These are phyloP conservation scores for Chelonus insularis DNA, from an alignment of 1,140 invertebrate species.

Conservation along the genomic window DNA sequence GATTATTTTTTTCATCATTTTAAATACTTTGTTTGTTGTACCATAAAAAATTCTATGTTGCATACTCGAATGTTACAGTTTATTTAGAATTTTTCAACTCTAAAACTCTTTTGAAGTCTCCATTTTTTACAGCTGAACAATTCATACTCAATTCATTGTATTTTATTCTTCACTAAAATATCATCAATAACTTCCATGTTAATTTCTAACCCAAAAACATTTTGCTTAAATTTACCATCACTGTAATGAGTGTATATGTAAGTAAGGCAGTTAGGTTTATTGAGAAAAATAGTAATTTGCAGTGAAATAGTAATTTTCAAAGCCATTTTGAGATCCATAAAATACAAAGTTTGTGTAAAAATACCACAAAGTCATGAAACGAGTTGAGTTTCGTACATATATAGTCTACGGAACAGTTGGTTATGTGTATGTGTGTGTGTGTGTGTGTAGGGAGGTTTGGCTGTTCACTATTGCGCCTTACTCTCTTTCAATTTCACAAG, in stretches of 20 bases:
- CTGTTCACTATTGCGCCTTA: slow-evolving; percentile 5
- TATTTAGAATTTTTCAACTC: too few relatives aligned
- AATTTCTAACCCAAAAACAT: too few relatives aligned
- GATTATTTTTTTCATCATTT: too few relatives aligned
- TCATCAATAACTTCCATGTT: too few relatives aligned
- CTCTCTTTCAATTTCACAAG: slow-evolving; percentile 46
- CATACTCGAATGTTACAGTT: too few relatives aligned
- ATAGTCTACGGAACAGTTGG: neutral
- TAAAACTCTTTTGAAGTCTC: too few relatives aligned
- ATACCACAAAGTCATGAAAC: slow-evolving; percentile 14
- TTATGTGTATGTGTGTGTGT: neutral
- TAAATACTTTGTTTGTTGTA: too few relatives aligned
- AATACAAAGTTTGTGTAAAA: slow-evolving; percentile 9
- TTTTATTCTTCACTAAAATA: too few relatives aligned
- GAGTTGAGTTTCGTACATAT: neutral
- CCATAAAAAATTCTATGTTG: too few relatives aligned
- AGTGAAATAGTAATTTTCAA: slow-evolving; percentile 12
- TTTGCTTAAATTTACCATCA: neutral
- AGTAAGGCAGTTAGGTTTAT: neutral
- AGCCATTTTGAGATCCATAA: slow-evolving; percentile 8
- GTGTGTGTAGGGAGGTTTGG: neutral
- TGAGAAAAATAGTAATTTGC: neutral
- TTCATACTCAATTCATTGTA: too few relatives aligned
- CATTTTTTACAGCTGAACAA: too few relatives aligned
- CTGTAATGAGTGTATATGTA: neutral